Conservation (phyloP, 2,888 invertebrate species). For the Dromius quadrimaculatus region DNA sequence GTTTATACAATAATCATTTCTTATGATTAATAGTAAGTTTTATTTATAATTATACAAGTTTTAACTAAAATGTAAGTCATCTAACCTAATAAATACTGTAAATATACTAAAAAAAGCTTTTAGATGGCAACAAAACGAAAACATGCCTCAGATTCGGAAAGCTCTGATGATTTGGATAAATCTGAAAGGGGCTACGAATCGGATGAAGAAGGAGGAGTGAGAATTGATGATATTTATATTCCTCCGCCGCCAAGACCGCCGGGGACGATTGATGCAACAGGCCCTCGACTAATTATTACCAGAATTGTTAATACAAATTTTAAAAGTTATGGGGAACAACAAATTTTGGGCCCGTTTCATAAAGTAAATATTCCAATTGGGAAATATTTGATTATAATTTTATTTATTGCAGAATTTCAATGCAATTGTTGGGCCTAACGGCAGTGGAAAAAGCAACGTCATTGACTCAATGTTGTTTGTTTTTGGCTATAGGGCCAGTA, state of each 20-base stretch:
- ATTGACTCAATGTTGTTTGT: slow-evolving; percentile 99
- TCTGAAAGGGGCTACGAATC: slow-evolving; percentile 53
- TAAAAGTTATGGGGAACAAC: slow-evolving; percentile 93
- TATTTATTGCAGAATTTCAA: slow-evolving; percentile 87
- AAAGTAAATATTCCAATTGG: slow-evolving; percentile 74
- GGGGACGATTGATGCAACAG: slow-evolving; percentile 78
- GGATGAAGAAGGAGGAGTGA: slow-evolving; percentile 78
- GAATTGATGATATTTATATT: slow-evolving; percentile 86
- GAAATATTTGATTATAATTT: slow-evolving; percentile 34
- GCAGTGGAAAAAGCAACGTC: slow-evolving; percentile 98
- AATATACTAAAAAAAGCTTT: neutral
- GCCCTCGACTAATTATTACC: slow-evolving; percentile 89
- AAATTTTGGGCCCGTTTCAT: slow-evolving; percentile 93
- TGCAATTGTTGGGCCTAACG: slow-evolving; percentile 97
- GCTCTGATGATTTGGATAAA: slow-evolving; percentile 54
- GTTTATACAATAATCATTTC: slow-evolving; percentile 4
- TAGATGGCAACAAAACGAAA: slow-evolving; percentile 42
- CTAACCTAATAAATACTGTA: slow-evolving; percentile 1
- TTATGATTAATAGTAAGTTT: neutral
- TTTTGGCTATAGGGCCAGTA: slow-evolving; percentile 95
- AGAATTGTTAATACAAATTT: slow-evolving; percentile 94
- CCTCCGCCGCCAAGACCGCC: slow-evolving; percentile 81
- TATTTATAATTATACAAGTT: neutral
- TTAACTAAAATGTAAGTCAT: slow-evolving; percentile 7
- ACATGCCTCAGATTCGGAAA: slow-evolving; percentile 27